phyloP scores from a whole-genome alignment of 2,888 invertebrate genomes.

The Cephus sareptanus region DNA sequence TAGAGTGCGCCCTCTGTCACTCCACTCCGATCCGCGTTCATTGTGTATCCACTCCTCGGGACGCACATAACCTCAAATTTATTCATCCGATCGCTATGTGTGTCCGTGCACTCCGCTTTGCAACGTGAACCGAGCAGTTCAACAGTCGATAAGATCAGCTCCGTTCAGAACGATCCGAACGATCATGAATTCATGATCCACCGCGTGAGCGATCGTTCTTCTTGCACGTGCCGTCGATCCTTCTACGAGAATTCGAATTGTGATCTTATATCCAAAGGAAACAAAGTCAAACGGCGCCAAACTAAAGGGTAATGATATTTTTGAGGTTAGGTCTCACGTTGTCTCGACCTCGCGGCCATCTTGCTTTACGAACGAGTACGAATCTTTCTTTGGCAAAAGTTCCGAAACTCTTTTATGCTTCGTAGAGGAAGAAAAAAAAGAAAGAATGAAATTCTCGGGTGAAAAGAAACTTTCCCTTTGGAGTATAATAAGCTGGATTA shows the following conservation, averaged over 20 bases:
- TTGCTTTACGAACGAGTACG: neutral
- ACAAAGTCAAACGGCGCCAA: neutral
- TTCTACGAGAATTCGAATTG: neutral
- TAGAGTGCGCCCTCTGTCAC: constrained; percentile 11
- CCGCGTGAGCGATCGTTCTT: neutral
- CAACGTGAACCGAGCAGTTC: constrained; percentile 5
- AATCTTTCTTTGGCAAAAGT: neutral
- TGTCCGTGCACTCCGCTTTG: constrained; percentile 2
- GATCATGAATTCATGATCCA: constrained; percentile 1
- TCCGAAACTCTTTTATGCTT: neutral
- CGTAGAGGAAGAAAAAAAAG: neutral
- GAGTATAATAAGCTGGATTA: neutral
- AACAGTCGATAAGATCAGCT: neutral
- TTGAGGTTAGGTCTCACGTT: neutral
- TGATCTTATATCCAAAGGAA: neutral
- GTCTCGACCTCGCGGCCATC: no score
- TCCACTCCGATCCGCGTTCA: constrained; percentile 5
- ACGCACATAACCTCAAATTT: neutral
- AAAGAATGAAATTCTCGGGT: neutral
- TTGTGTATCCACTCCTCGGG: neutral
- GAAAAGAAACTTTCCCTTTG: neutral
- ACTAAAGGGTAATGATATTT: neutral
- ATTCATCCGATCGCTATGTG: neutral
- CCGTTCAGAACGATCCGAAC: neutral
- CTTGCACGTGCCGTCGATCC: neutral